These are phyloP conservation scores for Prunella fulvescens DNA, from an alignment of 2,113 vertebrate species.

Conservation along the genomic window DNA sequence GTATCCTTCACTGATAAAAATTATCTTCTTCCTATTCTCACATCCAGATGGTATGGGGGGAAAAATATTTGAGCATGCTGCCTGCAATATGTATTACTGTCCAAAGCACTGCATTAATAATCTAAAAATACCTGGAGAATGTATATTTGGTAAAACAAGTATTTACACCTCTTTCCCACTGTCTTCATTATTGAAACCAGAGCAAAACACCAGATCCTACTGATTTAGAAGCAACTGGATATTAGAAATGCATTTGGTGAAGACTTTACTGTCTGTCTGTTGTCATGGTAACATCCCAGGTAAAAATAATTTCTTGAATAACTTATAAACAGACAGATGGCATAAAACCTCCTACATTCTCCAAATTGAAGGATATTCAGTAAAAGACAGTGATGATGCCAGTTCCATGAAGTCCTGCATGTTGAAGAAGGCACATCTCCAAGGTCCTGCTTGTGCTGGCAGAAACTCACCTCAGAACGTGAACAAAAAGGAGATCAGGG, in stretches of 20 bases:
- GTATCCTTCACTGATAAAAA: not conserved
- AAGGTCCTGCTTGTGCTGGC: not conserved
- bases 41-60: not conserved
- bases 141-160: not conserved
- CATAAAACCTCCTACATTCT: slow-evolving; percentile 5
- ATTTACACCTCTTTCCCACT: not conserved
- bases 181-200: not conserved
- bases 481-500: not conserved
- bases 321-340: slow-evolving; percentile 54
- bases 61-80: not conserved
- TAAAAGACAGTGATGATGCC: not conserved
- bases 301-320: slow-evolving; percentile 57
- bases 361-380: not conserved
- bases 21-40: not conserved
- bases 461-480: not conserved
- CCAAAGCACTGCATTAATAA: not conserved
- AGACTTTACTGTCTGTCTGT: slow-evolving; percentile 39
- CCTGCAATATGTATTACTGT: not conserved
- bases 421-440: not conserved
- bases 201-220: not conserved
- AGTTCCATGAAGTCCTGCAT: not conserved
- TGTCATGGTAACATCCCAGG: slow-evolving; percentile 58
- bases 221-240: slow-evolving; percentile 34
- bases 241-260: slow-evolving; percentile 23
- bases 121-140: not conserved